These are phyloP conservation scores for Holocentrus rufus DNA, from an alignment of 2,797 vertebrate genomes.

Conservation along the genomic window DNA sequence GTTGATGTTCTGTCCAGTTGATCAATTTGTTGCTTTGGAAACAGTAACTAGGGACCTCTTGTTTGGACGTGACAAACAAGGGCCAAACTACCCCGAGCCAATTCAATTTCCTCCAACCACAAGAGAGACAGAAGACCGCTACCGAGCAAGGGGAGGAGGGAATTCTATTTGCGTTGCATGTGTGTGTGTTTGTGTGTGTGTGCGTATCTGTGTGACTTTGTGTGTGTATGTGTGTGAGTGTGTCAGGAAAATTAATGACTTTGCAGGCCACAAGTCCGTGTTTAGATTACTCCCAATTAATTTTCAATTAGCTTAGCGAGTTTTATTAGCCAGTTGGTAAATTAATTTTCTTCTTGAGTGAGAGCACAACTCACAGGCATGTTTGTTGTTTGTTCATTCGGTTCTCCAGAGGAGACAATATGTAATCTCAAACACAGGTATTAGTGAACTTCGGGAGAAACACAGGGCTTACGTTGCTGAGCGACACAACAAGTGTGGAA, in stretches of 20 bases:
- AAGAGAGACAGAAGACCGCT: constrained; percentile 50
- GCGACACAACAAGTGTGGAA: not conserved
- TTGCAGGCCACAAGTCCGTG: constrained; percentile 8
- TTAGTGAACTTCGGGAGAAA: not conserved
- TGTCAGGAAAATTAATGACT: constrained; percentile 33
- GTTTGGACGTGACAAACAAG: constrained; percentile 23
- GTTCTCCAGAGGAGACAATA: constrained; percentile 1
- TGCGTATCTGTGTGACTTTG: too few relatives aligned
- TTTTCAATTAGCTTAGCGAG: constrained; percentile 37
- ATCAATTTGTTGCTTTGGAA: constrained; percentile 37
- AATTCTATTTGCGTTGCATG: constrained; percentile 29
- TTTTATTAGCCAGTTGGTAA: constrained; percentile 24
- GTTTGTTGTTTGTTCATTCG: constrained; percentile 2
- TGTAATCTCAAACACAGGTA: too few relatives aligned
- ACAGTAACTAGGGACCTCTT: constrained; percentile 27
- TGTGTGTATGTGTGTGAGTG: not conserved
- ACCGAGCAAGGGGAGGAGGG: constrained; percentile 24
- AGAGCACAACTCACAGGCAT: not conserved
- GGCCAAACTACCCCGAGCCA: constrained; percentile 33
- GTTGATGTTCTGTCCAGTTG: not conserved
- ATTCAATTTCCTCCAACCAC: constrained; percentile 63
- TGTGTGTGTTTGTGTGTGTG: constrained; percentile 17
- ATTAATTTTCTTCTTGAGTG: constrained; percentile 22
- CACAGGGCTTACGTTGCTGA: not conserved
- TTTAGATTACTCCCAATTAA: constrained; percentile 53